Evolutionary conservation across 2,113 vertebrate species (phyloP).

Genomic region (Plecturocebus donacophilus): DNA sequence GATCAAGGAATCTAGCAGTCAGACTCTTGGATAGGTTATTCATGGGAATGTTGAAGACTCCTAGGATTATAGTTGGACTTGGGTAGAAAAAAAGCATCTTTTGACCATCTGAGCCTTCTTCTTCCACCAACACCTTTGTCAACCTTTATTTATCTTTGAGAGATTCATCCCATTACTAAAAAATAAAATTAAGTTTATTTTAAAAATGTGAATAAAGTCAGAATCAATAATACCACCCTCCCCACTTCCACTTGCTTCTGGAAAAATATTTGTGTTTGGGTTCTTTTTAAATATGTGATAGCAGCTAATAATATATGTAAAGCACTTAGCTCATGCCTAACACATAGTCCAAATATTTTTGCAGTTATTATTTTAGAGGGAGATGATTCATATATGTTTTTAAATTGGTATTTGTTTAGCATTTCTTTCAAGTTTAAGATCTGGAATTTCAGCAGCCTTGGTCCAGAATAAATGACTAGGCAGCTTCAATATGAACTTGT

Average conservation of each 20-base stretch:
- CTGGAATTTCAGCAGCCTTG: conserved; percentile 3
- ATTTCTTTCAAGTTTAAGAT: neutral
- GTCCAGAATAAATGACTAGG: neutral
- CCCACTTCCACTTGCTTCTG: neutral
- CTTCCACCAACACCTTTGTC: neutral
- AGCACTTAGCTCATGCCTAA: neutral
- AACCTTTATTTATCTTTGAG: neutral
- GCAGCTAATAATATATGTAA: neutral
- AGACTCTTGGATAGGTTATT: neutral
- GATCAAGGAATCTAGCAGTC: neutral
- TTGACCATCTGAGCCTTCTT: neutral
- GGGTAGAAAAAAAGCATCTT: neutral
- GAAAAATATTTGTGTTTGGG: neutral
- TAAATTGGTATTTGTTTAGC: neutral
- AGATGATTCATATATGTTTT: neutral
- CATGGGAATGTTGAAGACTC: neutral
- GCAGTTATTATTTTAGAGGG: neutral
- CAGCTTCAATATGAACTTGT: neutral
- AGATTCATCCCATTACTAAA: neutral
- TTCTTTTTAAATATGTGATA: neutral
- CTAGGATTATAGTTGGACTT: neutral
- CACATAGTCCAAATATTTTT: neutral
- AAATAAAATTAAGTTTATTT: neutral
- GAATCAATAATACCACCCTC: neutral
- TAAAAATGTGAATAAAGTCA: neutral